phyloP scores from a whole-genome alignment of 2,113 vertebrate genomes.

The Stegostoma tigrinum region DNA sequence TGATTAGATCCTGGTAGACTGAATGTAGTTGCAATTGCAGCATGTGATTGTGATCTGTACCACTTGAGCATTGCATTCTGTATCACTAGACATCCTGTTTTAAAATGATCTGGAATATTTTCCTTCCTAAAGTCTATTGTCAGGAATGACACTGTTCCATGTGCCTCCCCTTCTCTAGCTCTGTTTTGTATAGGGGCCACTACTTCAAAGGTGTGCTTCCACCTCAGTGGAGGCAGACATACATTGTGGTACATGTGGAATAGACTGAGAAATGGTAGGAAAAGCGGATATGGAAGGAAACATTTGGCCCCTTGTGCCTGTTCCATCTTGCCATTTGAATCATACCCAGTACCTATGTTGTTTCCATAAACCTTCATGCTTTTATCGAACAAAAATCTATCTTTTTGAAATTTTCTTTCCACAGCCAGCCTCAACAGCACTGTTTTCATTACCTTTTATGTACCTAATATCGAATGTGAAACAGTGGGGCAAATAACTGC shows the following conservation, averaged over 20 bases:
- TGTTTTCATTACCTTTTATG: neutral
- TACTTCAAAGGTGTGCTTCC: neutral
- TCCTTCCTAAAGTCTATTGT: neutral
- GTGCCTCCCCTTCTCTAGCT: neutral
- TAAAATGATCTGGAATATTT: neutral
- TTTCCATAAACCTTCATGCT: neutral
- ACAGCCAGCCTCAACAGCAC: neutral
- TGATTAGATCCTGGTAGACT: neutral
- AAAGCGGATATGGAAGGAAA: too few relatives aligned
- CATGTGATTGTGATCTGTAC: neutral
- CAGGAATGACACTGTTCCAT: neutral
- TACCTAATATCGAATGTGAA: neutral
- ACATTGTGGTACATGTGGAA: neutral
- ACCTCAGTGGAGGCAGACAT: neutral
- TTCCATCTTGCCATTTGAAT: neutral
- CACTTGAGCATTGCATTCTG: neutral
- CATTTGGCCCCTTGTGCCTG: neutral
- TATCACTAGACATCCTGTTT: neutral
- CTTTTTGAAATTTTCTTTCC: neutral
- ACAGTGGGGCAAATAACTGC: neutral
- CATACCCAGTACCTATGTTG: neutral
- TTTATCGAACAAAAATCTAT: neutral
- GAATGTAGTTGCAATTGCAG: neutral
- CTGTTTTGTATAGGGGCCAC: neutral
- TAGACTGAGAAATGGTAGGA: neutral